These are phyloP conservation scores for Thryonomys swinderianus DNA, from an alignment of 2,113 vertebrate species.

Conservation along the genomic window DNA sequence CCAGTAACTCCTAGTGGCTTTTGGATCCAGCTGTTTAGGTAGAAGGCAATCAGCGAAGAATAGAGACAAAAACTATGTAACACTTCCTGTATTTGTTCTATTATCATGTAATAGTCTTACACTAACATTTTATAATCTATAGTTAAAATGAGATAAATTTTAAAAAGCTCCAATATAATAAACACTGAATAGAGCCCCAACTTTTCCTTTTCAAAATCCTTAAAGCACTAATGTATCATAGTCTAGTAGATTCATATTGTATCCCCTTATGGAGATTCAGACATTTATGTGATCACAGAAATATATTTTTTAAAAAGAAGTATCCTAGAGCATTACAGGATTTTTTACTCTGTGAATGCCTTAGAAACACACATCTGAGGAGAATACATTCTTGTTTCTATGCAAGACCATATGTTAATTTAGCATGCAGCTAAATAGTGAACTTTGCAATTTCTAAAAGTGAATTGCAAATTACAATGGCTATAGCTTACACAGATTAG, in stretches of 20 bases:
- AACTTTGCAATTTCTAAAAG: conserved; percentile 36
- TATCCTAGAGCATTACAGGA: not conserved
- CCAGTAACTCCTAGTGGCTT: not conserved
- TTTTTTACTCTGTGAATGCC: conserved; percentile 21
- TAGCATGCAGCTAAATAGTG: conserved; percentile 17
- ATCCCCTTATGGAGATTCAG: not conserved
- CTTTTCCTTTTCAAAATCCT: not conserved
- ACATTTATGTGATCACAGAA: not conserved
- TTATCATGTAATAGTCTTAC: not conserved
- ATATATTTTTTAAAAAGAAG: conserved; percentile 4
- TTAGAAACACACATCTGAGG: not conserved
- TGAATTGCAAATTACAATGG: conserved; percentile 18
- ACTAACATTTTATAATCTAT: not conserved
- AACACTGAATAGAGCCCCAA: not conserved
- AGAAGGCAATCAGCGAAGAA: not conserved
- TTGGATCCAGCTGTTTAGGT: not conserved
- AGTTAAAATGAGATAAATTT: not conserved
- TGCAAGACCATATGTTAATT: not conserved
- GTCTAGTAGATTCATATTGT: conserved; percentile 6
- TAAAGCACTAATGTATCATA: not conserved
- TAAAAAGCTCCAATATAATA: not conserved
- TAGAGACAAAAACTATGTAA: not conserved
- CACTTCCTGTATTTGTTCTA: not conserved
- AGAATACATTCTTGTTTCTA: conserved; percentile 12
- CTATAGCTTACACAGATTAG: conserved; percentile 12